Evolutionary conservation across 2,113 vertebrate genomes (phyloP), one percentile per base, ranked within the genome.

Genomic region (Smithornis capensis): DNA sequence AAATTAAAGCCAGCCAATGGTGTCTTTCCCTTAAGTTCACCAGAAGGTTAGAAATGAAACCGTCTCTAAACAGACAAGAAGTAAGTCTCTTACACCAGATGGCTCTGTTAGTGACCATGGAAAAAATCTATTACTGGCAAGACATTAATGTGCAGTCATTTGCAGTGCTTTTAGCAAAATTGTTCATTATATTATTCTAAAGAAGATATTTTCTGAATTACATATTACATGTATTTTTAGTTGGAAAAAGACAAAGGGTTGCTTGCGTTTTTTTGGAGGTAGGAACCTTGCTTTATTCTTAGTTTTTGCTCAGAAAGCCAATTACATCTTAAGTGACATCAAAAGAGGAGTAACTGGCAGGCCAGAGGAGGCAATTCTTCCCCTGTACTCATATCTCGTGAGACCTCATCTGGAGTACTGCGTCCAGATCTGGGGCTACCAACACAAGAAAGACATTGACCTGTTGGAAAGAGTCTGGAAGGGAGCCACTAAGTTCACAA

Each of bases 1-100:
- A 96, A 97, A 97, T 96, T 95, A 95, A 96, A 96, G 88, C 82
- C 92, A 96, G 64, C 29, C 89, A 93, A 88, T 92, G 93, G 71
- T 88, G 47, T 60, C 90, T 83, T 95, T 96, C 50, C 28, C 53
- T 92, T 75, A 87, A 79, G 91, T 94, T 96, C 92, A 90, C 52
- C 56, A 84, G 75, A 77, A 95, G 95, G 95, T 96, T 94, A 96
- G 80, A 68, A 94, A 75, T 74, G 52, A 94, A 96, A 52, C 50
- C 90, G 63, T 83, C 50, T 94, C 80, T 96, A 92, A 97, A 90
- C 28, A 96, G 88, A 88, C 59, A 33, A 12, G 16, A 56, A 83
- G 10, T 52, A 81, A 88, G 28, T 70, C 79, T 77, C 24, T 74
- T 93, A 94, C 91, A 95, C 70, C 79, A 94, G 78, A 91, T 90